Evolutionary conservation across 2,113 vertebrate species (phyloP), one percentile per base, ranked within the genome.

Genomic region (Ptilorrhoa leucosticta): DNA sequence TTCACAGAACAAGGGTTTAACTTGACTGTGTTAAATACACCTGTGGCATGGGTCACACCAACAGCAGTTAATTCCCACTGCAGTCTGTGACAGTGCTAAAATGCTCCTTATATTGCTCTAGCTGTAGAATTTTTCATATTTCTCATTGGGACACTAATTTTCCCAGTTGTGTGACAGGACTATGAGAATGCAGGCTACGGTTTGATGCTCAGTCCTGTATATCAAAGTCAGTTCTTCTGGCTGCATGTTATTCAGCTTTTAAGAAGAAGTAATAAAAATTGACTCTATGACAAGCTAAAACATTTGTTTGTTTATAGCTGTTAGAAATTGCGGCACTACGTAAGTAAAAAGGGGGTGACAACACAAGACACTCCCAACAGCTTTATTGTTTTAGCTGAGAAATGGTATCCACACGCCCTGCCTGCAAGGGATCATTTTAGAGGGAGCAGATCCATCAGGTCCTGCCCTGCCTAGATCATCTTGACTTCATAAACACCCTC

Each of bases 1-100:
- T 94, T 90, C 88, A 90, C 51, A 92, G 83, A 93, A 58, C n/a
- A 92, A 80, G 88, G 93, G 87, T 93, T 97, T 90, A 88, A 47
- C 83, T 84, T 83, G 69, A 92, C 88, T 89, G 28, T 84, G 79
- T 84, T 89, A 94, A 87, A 82, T 87, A 61, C 72, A 96, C 88
- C 88, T 89, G 80, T 81, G 65, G 53, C 69, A 81, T 39, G 90
- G 94, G 40, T 81, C 80, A 94, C 57, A 94, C 56, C 76, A 81
- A 39, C 17, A 83, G 60, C 40, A 71, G 79, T 75, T 93, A 90
- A 90, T 89, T 86, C 83, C 76, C 42, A 39, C 26, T 53, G 57
- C 37, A 48, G 56, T 40, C 70, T 78, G 15, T 89, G 71, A 93
- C 60, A 92, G 53, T 54, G 15, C n/a, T 71, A 48, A 85, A 90